These are phyloP conservation scores for Cotesia vestalis DNA, from an alignment of 1,140 invertebrate species.

Conservation along the genomic window DNA sequence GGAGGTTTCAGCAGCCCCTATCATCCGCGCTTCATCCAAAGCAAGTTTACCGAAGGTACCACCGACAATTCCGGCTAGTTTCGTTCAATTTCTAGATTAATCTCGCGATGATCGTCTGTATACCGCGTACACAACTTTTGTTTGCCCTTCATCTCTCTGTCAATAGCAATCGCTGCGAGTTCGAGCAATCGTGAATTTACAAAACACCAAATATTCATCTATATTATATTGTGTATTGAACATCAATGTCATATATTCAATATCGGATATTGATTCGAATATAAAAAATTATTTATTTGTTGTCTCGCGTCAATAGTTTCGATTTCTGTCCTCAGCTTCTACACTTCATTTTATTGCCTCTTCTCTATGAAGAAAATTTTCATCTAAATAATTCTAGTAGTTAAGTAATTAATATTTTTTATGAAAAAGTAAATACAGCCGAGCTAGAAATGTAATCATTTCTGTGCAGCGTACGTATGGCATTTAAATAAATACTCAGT, in stretches of 20 bases:
- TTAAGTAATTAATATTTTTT: no score
- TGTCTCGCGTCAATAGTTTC: background rate
- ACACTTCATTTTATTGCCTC: background rate
- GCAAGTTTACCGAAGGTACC: constrained; percentile 1
- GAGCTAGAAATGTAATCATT: no score
- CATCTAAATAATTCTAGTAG: no score
- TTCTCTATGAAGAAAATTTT: no score
- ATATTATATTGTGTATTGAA: no score
- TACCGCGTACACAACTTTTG: no score
- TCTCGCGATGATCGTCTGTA: background rate
- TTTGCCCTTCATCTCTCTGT: background rate
- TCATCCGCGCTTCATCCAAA: constrained; percentile 6
- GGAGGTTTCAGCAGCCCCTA: background rate
- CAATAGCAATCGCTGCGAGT: background rate
- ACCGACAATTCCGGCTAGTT: constrained; percentile 14
- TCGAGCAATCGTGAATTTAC: background rate
- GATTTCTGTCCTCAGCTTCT: background rate
- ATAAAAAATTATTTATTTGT: constrained; percentile 5
- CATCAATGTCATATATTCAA: background rate
- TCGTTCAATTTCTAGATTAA: constrained; percentile 23
- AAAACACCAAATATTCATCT: background rate
- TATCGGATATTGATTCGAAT: background rate
- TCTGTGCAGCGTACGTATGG: no score
- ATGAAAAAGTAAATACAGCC: no score
- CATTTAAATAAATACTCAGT: no score